Percentiles rank a stretch among this genome's conserved stretches.
Evolutionary conservation across 2,888 invertebrate species (phyloP).

Genomic region (Leptopilina drosophilae): DNA sequence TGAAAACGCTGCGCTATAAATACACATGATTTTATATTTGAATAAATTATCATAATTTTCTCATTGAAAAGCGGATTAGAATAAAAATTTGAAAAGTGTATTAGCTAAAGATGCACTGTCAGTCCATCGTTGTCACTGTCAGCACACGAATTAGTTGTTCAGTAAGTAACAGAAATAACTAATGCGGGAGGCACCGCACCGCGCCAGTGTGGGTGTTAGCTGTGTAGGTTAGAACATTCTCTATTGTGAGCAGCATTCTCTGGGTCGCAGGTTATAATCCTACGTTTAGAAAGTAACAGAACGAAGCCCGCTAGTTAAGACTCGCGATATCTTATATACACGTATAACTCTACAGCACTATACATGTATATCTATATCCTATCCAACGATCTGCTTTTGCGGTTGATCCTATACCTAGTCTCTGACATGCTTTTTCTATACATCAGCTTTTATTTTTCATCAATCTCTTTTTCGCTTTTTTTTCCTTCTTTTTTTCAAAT

Average conservation of each 20-base stretch:
- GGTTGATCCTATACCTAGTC: constrained; percentile 18
- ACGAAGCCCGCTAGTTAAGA: constrained; percentile 51
- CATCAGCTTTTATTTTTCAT: constrained; percentile 18
- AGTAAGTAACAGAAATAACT: constrained; percentile 24
- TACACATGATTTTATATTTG: no score
- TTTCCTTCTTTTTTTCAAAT: neutral
- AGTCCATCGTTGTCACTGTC: constrained; percentile 19
- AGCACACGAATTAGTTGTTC: constrained; percentile 14
- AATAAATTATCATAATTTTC: neutral
- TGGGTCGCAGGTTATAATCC: constrained; percentile 72
- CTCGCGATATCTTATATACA: constrained; percentile 47
- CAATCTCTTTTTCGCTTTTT: constrained; percentile 8
- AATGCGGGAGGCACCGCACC: constrained; percentile 19
- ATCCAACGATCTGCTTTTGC: constrained; percentile 36
- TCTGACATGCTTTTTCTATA: constrained; percentile 19
- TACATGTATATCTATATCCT: neutral
- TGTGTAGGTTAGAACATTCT: constrained; percentile 65
- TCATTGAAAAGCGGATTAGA: neutral
- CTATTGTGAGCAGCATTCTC: constrained; percentile 71
- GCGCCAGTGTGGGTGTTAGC: constrained; percentile 53
- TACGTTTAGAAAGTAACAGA: constrained; percentile 70
- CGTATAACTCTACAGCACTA: neutral
- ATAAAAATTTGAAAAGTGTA: neutral
- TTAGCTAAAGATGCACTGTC: neutral
- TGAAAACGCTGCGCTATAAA: no score